These are phyloP conservation scores for Anadara kagoshimensis DNA, from an alignment of 1,140 invertebrate genomes.

Conservation along the genomic window DNA sequence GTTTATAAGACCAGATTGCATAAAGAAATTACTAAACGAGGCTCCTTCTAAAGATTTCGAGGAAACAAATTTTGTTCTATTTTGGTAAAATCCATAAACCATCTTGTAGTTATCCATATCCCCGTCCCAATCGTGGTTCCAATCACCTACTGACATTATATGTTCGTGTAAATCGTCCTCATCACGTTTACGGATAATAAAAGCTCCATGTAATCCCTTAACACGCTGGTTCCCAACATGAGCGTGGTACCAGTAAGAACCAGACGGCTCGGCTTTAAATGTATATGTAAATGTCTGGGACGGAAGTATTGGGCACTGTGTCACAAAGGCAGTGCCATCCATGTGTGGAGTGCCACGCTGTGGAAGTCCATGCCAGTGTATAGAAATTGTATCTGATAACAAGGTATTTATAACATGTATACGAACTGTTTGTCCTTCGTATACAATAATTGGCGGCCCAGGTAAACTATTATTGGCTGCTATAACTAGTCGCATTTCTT, in stretches of 20 bases:
- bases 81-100: constrained; percentile 44
- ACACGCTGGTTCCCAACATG: constrained; percentile 42
- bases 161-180: constrained; percentile 36
- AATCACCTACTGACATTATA: constrained; percentile 56
- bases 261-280: constrained; percentile 35
- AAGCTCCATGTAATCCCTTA: constrained; percentile 46
- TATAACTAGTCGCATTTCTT: constrained; percentile 39
- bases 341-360: constrained; percentile 89
- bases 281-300: constrained; percentile 87
- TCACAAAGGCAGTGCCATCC: constrained; percentile 91
- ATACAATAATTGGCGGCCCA: constrained; percentile 79
- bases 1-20: constrained; percentile 65
- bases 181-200: constrained; percentile 41
- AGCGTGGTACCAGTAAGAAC: constrained; percentile 51
- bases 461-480: constrained; percentile 57
- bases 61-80: constrained; percentile 35
- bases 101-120: constrained; percentile 50
- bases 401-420: constrained; percentile 89
- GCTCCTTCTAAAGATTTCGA: constrained; percentile 41
- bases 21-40: constrained; percentile 47
- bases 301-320: constrained; percentile 92
- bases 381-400: constrained; percentile 84
- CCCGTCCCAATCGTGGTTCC: constrained; percentile 36
- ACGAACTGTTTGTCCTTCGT: constrained; percentile 87
- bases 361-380: constrained; percentile 91